Evolutionary conservation across 1,140 invertebrate genomes (phyloP), one percentile per base, ranked within the genome.

Genomic region (Adelges cooleyi): DNA sequence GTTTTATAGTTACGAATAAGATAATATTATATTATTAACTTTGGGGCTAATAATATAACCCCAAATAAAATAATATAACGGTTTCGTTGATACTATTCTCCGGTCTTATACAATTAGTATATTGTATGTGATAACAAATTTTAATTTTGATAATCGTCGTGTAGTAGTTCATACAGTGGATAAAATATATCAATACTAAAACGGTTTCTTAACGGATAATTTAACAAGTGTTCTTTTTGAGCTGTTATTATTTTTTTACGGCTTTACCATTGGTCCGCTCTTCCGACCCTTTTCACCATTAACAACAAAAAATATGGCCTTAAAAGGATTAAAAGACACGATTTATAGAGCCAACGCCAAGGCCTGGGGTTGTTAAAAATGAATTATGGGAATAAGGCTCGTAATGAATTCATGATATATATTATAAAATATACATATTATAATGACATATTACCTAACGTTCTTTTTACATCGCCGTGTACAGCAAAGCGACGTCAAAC

Each of bases 251-350:
- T 38, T 33, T 44, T 25, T 2, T 23, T 29, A 33, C 42, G 6
- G 44, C 17, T 48, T 62, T 33, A 33, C 11, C 22, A 20, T 42
- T 29, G 56, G 56, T 38, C 8, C 27, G 27, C 46, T 25, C 40
- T 62, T 62, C 56, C 42, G 56, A 46, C 56, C 56, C 25, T 62
- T 62, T 48, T 62, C 23, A 18, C 42, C 46, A 62, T 62, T 62
- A 62, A 62, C 42, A 10, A 18, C 17, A 42, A 62, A 25, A 62
- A 62, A 62, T 62, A 62, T 62, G 56, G 25, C 42, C 27, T 13
- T 62, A 62, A 62, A 48, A 62, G 56, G 56, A 62, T 62, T 62
- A 62, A 62, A 62, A 42, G 56, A 62, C 56, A 62, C 40, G 42
- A 62, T 62, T 62, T 62, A 62, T 62, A 48, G 56, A 17, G 42